A percentile compares a stretch with the other conserved stretches of the same genome.
Conservation (phyloP, 1,140 invertebrate genomes). For the Diabrotica undecimpunctata region DNA sequence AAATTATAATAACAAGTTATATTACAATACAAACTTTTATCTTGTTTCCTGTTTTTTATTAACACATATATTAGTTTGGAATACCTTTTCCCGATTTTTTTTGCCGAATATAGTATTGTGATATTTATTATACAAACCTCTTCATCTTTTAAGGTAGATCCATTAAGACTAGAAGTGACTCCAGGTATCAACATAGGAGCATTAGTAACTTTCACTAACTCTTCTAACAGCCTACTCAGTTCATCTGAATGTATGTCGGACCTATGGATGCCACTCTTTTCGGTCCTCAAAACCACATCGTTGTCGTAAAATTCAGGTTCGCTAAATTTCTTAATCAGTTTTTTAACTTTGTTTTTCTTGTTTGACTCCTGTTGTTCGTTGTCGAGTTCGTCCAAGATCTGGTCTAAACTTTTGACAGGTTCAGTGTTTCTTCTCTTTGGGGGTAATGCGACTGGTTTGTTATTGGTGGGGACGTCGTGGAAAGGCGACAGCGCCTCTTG, state of each 20-base stretch:
- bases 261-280: constrained; percentile 8
- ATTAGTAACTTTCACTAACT: constrained; percentile 43
- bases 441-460: constrained; percentile 22
- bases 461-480: constrained; percentile 33
- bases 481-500: constrained; percentile 16
- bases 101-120: too few relatives aligned
- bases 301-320: constrained; percentile 15
- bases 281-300: constrained; percentile 25
- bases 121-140: constrained; percentile 30
- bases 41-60: too few relatives aligned
- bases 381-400: constrained; percentile 39
- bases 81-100: too few relatives aligned
- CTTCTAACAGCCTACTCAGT: constrained; percentile 39
- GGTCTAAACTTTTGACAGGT: constrained; percentile 24
- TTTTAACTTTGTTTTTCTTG: constrained; percentile 33
- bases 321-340: constrained; percentile 41
- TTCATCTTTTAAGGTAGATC: constrained; percentile 30
- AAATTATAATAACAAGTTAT: too few relatives aligned
- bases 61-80: too few relatives aligned
- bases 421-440: constrained; percentile 15
- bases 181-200: constrained; percentile 42
- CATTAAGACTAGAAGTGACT: constrained; percentile 38
- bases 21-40: too few relatives aligned
- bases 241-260: constrained; percentile 33
- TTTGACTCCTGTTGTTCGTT: constrained; percentile 19